Evolutionary conservation across 2,888 invertebrate species (phyloP).

Genomic region (Chalcis sispes): DNA sequence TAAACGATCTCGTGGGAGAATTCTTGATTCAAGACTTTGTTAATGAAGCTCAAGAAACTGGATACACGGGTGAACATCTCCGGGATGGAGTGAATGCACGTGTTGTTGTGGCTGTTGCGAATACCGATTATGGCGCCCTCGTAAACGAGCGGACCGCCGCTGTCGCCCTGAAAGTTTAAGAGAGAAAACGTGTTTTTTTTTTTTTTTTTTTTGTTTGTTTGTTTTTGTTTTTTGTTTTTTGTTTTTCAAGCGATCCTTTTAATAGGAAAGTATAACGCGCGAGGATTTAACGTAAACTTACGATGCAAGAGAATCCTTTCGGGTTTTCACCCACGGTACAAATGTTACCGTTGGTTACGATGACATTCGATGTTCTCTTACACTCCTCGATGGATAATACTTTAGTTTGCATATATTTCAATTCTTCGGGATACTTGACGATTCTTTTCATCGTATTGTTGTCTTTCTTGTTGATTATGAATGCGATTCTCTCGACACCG

Average conservation of each 20-base stretch:
- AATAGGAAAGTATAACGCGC: too few species aligned
- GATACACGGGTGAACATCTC: slow-evolving; percentile 44
- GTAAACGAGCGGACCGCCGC: slow-evolving; percentile 42
- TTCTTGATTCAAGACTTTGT: slow-evolving; percentile 29
- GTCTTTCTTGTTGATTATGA: neutral
- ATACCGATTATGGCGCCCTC: slow-evolving; percentile 38
- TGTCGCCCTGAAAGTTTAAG: slow-evolving; percentile 24
- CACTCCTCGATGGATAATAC: slow-evolving; percentile 32
- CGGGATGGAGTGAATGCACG: slow-evolving; percentile 6
- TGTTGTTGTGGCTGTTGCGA: slow-evolving; percentile 25
- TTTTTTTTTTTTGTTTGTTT: too few species aligned
- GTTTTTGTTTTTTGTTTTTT: too few species aligned
- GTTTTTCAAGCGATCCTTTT: too few species aligned
- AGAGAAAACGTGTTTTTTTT: too few species aligned
- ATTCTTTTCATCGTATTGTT: neutral
- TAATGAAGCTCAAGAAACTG: slow-evolving; percentile 15
- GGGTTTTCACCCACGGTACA: slow-evolving; percentile 11
- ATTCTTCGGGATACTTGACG: slow-evolving; percentile 23
- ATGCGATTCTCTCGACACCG: slow-evolving; percentile 23
- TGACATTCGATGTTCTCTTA: slow-evolving; percentile 1
- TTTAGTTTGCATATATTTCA: slow-evolving; percentile 34
- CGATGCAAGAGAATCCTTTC: slow-evolving; percentile 29
- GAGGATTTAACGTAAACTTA: slow-evolving; percentile 17
- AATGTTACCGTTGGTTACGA: slow-evolving; percentile 19
- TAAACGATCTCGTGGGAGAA: slow-evolving; percentile 14